A percentile compares a stretch with the other conserved stretches of the same genome.
Conservation (phyloP, 2,797 vertebrate species). For the Thaleichthys pacificus region DNA sequence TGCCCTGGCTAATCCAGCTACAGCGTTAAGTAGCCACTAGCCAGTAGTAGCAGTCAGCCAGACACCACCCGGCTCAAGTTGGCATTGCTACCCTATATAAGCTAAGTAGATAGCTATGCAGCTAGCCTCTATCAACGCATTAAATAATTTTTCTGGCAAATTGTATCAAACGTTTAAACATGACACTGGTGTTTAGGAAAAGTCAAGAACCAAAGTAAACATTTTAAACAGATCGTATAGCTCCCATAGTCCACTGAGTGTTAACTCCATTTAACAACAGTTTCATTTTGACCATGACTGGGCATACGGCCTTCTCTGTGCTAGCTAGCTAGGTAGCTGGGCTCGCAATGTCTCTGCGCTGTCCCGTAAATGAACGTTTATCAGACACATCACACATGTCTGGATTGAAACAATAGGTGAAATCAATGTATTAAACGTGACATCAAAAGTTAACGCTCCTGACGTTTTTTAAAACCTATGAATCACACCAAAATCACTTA, state of each 20-base stretch:
- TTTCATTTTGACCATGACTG: constrained; percentile 79
- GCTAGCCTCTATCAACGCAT: constrained; percentile 10
- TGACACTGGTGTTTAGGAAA: constrained; percentile 23
- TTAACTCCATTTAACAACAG: constrained; percentile 24
- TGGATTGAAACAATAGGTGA: fast-evolving
- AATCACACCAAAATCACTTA: constrained; percentile 46
- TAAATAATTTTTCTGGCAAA: background rate
- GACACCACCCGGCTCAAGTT: background rate
- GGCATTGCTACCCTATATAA: background rate
- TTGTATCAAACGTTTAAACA: background rate
- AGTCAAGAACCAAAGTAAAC: background rate
- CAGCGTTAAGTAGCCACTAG: no score
- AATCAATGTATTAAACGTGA: fast-evolving
- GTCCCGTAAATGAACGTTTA: constrained; percentile 2
- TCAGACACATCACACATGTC: background rate
- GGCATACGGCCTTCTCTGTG: constrained; percentile 73
- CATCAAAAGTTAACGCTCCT: background rate
- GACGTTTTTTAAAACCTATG: constrained; percentile 5
- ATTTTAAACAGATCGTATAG: background rate
- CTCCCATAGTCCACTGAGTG: background rate
- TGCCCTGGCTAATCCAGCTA: no score
- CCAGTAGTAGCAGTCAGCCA: background rate
- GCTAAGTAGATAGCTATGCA: background rate
- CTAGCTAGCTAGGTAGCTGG: constrained; percentile 55
- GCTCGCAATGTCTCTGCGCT: constrained; percentile 11